Evolutionary conservation across 2,888 invertebrate genomes (phyloP).

Genomic region (Ophion ventricosus): DNA sequence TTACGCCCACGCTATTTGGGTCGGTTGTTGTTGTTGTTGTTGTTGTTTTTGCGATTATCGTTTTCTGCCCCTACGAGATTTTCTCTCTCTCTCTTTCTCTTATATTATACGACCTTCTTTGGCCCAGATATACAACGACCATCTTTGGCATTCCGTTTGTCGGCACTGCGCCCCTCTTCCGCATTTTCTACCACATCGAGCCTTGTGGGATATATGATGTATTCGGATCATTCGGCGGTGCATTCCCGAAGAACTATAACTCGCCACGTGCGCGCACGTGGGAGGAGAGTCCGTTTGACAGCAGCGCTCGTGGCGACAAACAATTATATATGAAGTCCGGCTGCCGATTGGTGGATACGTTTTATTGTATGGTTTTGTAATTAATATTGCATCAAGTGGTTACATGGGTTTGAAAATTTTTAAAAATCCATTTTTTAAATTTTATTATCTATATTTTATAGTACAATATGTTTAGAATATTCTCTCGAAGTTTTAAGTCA

Average conservation of each 20-base stretch:
- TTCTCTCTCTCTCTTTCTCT: slow-evolving; percentile 41
- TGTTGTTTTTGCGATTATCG: slow-evolving; percentile 18
- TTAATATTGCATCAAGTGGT: no score
- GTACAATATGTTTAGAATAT: no score
- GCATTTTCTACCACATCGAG: slow-evolving; percentile 6
- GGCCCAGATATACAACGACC: slow-evolving; percentile 32
- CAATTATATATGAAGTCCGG: not conserved
- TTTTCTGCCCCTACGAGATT: slow-evolving; percentile 16
- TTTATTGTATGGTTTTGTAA: not conserved
- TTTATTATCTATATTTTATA: no score
- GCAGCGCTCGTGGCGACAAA: not conserved
- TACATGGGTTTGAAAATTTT: no score
- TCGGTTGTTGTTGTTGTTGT: slow-evolving; percentile 5
- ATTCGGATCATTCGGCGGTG: not conserved
- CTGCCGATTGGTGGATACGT: no score
- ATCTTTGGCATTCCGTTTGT: slow-evolving; percentile 21
- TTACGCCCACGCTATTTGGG: slow-evolving; percentile 52
- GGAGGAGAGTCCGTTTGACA: not conserved
- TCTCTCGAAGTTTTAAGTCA: no score
- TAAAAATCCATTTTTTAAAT: no score
- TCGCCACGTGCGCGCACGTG: not conserved
- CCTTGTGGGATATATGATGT: slow-evolving; percentile 10
- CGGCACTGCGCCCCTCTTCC: slow-evolving; percentile 10
- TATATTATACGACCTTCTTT: slow-evolving; percentile 25
- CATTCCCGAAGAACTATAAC: slow-evolving; percentile 3